A percentile compares a stretch with the other conserved stretches of the same genome.
Conservation (phyloP, 2,797 vertebrate genomes). For the Lacerta viridis region DNA sequence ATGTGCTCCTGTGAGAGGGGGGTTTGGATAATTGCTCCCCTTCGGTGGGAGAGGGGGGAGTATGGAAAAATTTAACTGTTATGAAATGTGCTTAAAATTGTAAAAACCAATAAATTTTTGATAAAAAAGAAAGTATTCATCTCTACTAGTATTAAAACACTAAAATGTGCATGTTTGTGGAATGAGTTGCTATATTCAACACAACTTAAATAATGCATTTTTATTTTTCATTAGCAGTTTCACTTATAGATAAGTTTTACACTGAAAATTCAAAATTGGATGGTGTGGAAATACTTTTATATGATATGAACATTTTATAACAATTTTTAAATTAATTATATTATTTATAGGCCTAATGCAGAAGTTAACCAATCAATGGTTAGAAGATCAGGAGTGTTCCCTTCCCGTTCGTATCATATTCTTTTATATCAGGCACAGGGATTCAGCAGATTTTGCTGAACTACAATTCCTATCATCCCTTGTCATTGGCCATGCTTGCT, state of each 20-base stretch:
- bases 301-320: neutral
- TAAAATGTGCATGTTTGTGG: constrained; percentile 19
- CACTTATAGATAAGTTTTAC: neutral
- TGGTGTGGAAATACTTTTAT: neutral
- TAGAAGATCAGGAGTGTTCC: neutral
- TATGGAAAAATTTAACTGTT: too few species aligned
- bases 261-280: neutral
- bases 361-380: neutral
- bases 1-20: too few species aligned
- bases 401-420: neutral
- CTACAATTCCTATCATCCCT: too few species aligned
- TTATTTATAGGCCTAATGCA: neutral
- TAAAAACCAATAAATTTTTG: too few species aligned
- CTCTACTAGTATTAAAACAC: neutral
- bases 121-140: too few species aligned
- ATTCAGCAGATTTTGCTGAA: too few species aligned
- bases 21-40: too few species aligned
- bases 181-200: neutral
- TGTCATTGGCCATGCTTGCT: too few species aligned
- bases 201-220: neutral
- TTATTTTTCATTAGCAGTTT: constrained; percentile 8
- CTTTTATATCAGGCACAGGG: too few species aligned
- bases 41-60: too few species aligned
- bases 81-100: too few species aligned
- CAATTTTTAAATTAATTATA: neutral